phyloP scores from a whole-genome alignment of 1,140 invertebrate genomes.

The Euura lappo region DNA sequence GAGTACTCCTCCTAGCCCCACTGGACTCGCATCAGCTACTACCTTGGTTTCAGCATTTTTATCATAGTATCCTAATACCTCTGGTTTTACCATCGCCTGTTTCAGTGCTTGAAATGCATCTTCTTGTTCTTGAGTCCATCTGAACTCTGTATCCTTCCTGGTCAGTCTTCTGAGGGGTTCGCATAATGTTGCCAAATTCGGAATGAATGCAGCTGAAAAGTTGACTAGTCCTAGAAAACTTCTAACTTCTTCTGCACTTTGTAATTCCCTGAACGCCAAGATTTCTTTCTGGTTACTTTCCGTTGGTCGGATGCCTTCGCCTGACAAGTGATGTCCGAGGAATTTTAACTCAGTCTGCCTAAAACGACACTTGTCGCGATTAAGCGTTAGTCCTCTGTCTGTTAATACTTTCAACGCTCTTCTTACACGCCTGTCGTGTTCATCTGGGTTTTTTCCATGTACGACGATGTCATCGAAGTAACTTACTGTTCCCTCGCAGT shows the following conservation, averaged over 20 bases:
- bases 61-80: constrained; percentile 49
- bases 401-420: constrained; percentile 20
- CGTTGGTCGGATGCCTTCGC: background rate
- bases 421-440: constrained; percentile 21
- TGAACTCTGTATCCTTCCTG: constrained; percentile 27
- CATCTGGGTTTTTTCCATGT: constrained; percentile 19
- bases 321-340: constrained; percentile 20
- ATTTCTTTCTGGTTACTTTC: constrained; percentile 7
- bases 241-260: constrained; percentile 11
- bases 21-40: constrained; percentile 51
- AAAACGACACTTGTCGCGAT: constrained; percentile 27
- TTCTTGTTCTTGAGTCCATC: constrained; percentile 31
- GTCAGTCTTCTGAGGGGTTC: constrained; percentile 32
- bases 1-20: constrained; percentile 53
- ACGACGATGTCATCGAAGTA: constrained; percentile 33
- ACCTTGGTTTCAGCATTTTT: constrained; percentile 44
- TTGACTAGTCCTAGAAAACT: constrained; percentile 14
- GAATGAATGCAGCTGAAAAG: constrained; percentile 15
- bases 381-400: constrained; percentile 22
- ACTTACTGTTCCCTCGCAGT: constrained; percentile 15
- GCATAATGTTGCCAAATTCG: constrained; percentile 2
- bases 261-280: background rate
- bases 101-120: constrained; percentile 41
- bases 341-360: constrained; percentile 29
- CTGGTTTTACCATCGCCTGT: constrained; percentile 33